phyloP scores from a whole-genome alignment of 1,140 invertebrate species.

The Sitobion miscanthi region DNA sequence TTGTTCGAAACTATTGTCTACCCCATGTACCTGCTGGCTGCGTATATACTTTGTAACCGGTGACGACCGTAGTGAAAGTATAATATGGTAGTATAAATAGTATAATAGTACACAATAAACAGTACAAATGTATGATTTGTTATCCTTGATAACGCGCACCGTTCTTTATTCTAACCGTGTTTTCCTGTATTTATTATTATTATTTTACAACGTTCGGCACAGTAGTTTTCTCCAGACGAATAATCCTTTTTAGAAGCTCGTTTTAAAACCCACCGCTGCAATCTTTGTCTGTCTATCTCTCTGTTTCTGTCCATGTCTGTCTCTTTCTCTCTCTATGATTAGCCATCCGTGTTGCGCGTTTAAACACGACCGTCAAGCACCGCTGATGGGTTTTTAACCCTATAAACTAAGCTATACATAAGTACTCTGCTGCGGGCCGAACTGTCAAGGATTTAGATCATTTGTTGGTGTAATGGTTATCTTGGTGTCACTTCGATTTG shows the following conservation, averaged over 20 bases:
- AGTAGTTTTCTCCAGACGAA: neutral
- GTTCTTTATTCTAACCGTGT: neutral
- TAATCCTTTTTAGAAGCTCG: neutral
- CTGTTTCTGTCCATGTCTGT: neutral
- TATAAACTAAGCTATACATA: neutral
- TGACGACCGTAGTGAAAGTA: slow-evolving; percentile 33
- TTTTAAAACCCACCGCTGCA: neutral
- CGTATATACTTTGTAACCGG: neutral
- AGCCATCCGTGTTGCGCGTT: slow-evolving; percentile 26
- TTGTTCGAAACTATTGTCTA: slow-evolving; percentile 43
- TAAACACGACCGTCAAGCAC: slow-evolving; percentile 42
- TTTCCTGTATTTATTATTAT: neutral
- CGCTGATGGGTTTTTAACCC: slow-evolving; percentile 48
- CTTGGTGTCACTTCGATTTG: neutral
- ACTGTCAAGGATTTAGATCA: neutral
- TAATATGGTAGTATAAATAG: neutral
- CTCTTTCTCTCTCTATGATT: neutral
- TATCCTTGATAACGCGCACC: neutral
- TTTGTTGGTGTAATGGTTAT: neutral
- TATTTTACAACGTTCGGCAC: neutral
- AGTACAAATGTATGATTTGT: slow-evolving; percentile 16
- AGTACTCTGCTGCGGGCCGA: too few species aligned
- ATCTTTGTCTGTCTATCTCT: neutral
- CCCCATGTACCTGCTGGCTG: neutral
- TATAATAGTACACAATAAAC: neutral